These are phyloP conservation scores for Holacanthella duospinosa DNA, from an alignment of 2,888 invertebrate species.

Conservation along the genomic window DNA sequence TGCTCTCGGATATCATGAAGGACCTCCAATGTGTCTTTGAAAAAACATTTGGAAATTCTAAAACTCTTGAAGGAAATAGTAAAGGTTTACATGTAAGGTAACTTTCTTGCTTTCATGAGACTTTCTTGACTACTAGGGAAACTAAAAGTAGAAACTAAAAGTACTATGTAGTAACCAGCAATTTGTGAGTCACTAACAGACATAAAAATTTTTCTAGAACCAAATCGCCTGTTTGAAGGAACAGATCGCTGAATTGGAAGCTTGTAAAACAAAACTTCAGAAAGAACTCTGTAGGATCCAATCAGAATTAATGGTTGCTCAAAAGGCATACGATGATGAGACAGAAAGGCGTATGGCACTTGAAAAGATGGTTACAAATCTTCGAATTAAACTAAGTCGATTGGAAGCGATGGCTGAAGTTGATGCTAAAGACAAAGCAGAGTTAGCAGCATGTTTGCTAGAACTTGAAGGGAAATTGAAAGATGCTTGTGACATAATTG, in stretches of 20 bases:
- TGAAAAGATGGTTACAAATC: slow-evolving; percentile 20
- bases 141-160: too few species aligned
- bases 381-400: slow-evolving; percentile 18
- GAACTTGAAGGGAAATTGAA: slow-evolving; percentile 19
- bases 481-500: slow-evolving; percentile 10
- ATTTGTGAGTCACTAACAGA: not conserved
- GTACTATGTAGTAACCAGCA: not conserved
- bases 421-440: slow-evolving; percentile 18
- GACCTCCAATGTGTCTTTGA: slow-evolving; percentile 30
- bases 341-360: slow-evolving; percentile 15
- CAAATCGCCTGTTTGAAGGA: slow-evolving; percentile 18
- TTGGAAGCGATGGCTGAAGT: slow-evolving; percentile 20
- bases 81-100: not conserved
- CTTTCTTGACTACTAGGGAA: too few species aligned
- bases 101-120: too few species aligned
- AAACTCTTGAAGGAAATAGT: not conserved
- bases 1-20: slow-evolving; percentile 20
- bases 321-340: slow-evolving; percentile 25
- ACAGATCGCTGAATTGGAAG: slow-evolving; percentile 18
- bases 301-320: slow-evolving; percentile 18
- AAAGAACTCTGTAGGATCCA: slow-evolving; percentile 18
- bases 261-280: slow-evolving; percentile 22
- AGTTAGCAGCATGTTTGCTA: slow-evolving; percentile 7
- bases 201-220: not conserved
- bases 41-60: slow-evolving; percentile 22